phyloP scores from a whole-genome alignment of 2,113 vertebrate species.

The Collichthys lucidus region DNA sequence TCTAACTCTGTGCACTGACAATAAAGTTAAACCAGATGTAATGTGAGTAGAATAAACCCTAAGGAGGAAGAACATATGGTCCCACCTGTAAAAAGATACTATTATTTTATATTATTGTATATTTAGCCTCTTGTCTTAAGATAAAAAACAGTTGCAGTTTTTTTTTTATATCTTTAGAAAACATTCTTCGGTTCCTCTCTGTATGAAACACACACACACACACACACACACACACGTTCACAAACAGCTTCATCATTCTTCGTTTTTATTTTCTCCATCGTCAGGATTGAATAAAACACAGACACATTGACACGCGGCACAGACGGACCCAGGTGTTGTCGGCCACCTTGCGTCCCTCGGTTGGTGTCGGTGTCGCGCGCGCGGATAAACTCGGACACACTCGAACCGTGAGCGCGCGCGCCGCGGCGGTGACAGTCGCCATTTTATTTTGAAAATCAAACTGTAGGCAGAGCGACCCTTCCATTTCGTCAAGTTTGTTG shows the following conservation, averaged over 20 bases:
- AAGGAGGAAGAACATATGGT: no score
- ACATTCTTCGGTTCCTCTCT: background rate
- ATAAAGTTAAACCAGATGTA: no score
- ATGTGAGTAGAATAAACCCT: no score
- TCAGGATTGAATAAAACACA: background rate
- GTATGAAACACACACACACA: background rate
- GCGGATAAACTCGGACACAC: slow-evolving; percentile 65
- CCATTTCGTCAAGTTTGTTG: slow-evolving; percentile 79
- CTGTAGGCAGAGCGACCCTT: slow-evolving; percentile 76
- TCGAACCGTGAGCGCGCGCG: slow-evolving; percentile 82
- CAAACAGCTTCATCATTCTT: no score
- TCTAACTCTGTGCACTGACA: no score
- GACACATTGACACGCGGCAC: background rate
- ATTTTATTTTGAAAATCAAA: slow-evolving; percentile 88
- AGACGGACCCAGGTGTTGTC: background rate
- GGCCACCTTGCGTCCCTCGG: background rate
- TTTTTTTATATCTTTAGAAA: no score
- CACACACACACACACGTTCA: background rate
- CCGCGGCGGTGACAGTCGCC: slow-evolving; percentile 84
- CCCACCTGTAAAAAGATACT: no score
- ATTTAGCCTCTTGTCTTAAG: no score
- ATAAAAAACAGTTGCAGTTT: no score
- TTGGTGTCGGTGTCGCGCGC: slow-evolving; percentile 47
- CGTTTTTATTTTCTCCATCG: no score
- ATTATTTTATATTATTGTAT: no score